Percentiles rank a stretch among this genome's conserved stretches.
Evolutionary conservation across 2,113 vertebrate species (phyloP).

Genomic region (Pterocles orientalis): DNA sequence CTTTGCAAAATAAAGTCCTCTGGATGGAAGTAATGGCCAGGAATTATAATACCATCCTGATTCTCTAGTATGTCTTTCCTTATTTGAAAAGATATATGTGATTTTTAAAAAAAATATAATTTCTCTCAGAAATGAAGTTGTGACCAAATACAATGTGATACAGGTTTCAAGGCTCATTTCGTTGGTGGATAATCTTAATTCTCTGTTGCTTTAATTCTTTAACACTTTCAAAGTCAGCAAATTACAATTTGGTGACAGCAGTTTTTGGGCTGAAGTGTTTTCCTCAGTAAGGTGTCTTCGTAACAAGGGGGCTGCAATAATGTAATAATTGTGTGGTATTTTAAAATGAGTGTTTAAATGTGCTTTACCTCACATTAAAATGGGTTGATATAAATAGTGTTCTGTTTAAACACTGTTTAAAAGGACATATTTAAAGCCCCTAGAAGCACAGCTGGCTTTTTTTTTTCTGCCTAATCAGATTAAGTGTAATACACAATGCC

Average conservation of each 20-base stretch:
- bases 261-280: slow-evolving; percentile 27
- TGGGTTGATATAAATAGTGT: slow-evolving; percentile 49
- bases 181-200: slow-evolving; percentile 12
- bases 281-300: slow-evolving; percentile 31
- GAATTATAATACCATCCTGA: slow-evolving; percentile 44
- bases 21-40: not conserved
- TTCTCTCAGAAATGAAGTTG: slow-evolving; percentile 50
- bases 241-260: slow-evolving; percentile 36
- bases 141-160: slow-evolving; percentile 61
- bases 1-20: not conserved
- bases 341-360: slow-evolving; percentile 60
- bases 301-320: not conserved
- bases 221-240: slow-evolving; percentile 62
- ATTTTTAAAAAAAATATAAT: not conserved
- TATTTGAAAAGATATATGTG: slow-evolving; percentile 59
- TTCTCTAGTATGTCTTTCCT: slow-evolving; percentile 33
- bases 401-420: slow-evolving; percentile 57
- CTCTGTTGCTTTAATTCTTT: slow-evolving; percentile 60
- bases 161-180: slow-evolving; percentile 62
- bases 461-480: slow-evolving; percentile 63
- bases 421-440: slow-evolving; percentile 59
- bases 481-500: slow-evolving; percentile 39
- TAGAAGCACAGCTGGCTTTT: slow-evolving; percentile 44
- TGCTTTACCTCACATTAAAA: slow-evolving; percentile 61
- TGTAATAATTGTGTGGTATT: slow-evolving; percentile 60